A percentile compares a stretch with the other conserved stretches of the same genome.
These are phyloP conservation scores for Cuniculus paca DNA, from an alignment of 2,797 vertebrate species.

Conservation along the genomic window DNA sequence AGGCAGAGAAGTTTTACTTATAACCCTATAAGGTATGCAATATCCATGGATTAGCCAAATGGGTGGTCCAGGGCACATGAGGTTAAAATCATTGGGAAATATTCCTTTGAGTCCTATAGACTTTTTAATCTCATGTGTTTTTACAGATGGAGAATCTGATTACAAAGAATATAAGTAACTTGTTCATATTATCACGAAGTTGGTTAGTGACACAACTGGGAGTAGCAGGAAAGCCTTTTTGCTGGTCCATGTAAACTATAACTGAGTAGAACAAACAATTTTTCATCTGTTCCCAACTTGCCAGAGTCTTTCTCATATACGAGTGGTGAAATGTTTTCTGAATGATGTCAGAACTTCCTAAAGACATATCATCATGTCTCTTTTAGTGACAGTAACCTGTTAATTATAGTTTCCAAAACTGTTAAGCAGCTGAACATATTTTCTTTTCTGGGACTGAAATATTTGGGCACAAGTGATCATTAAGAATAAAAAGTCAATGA, in stretches of 20 bases:
- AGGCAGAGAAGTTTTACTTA: constrained; percentile 47
- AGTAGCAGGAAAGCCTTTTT: neutral
- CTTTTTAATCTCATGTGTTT: constrained; percentile 40
- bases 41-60: constrained; percentile 63
- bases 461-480: neutral
- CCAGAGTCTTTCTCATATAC: neutral
- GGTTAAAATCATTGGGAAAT: neutral
- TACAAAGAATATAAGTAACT: constrained; percentile 42
- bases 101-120: neutral
- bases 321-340: neutral
- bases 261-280: neutral
- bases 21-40: constrained; percentile 47
- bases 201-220: neutral
- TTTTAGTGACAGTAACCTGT: neutral
- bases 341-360: constrained; percentile 44
- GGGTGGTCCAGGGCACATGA: neutral
- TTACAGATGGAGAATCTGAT: constrained; percentile 62
- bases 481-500: neutral
- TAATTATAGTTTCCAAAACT: neutral
- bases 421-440: neutral
- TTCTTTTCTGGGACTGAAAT: neutral
- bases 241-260: neutral
- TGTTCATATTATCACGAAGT: neutral
- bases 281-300: neutral
- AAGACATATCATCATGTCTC: neutral